These are phyloP conservation scores for Philereme transversata DNA, from an alignment of 2,888 invertebrate species.

Conservation along the genomic window DNA sequence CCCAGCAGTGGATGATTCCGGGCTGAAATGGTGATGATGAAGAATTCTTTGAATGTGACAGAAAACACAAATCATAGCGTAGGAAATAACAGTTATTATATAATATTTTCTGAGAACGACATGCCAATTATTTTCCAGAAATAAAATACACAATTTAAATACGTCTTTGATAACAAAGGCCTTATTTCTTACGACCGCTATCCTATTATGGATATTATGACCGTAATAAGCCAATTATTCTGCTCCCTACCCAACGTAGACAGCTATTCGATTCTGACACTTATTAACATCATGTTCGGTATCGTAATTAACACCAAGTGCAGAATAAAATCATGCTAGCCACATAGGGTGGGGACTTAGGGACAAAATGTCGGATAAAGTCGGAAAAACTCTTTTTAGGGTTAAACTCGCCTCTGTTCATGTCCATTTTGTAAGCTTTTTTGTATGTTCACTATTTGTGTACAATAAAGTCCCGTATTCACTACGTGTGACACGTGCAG, in stretches of 20 bases:
- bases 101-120: too few relatives aligned
- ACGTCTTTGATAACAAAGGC: conserved; percentile 11
- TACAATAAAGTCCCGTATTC: too few relatives aligned
- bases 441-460: too few relatives aligned
- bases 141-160: conserved; percentile 1
- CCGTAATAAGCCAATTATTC: conserved; percentile 16
- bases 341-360: conserved; percentile 1
- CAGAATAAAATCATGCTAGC: conserved; percentile 5
- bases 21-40: too few relatives aligned
- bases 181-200: neutral
- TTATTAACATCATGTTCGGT: conserved; percentile 20
- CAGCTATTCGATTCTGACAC: conserved; percentile 22
- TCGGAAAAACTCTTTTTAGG: too few relatives aligned
- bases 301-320: conserved; percentile 21
- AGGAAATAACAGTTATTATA: too few relatives aligned
- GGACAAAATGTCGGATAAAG: neutral
- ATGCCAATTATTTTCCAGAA: conserved; percentile 5
- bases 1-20: too few relatives aligned
- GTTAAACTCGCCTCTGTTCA: too few relatives aligned
- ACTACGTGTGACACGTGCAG: too few relatives aligned
- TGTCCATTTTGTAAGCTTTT: too few relatives aligned
- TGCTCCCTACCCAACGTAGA: conserved; percentile 13
- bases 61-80: too few relatives aligned
- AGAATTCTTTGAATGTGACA: too few relatives aligned
- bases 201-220: conserved; percentile 8